phyloP scores from a whole-genome alignment of 1,140 invertebrate genomes.

The Arctopsyche grandis region DNA sequence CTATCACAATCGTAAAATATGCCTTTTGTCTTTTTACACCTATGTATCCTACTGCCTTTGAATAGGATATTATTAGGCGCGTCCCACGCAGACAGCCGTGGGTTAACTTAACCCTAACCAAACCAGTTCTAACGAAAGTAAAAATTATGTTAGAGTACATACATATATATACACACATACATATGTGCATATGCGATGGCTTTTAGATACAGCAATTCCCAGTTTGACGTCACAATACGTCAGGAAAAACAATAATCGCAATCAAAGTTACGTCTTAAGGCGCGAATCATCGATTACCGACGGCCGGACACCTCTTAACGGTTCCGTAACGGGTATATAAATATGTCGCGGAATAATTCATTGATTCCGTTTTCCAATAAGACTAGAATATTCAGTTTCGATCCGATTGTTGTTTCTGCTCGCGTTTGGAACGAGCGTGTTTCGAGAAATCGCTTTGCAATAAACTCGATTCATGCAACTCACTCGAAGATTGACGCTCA shows the following conservation, averaged over 20 bases:
- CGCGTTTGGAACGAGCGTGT: neutral
- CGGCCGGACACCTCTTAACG: constrained; percentile 21
- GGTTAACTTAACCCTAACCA: constrained; percentile 29
- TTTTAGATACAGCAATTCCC: neutral
- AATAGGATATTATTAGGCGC: constrained; percentile 43
- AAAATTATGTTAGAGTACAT: constrained; percentile 45
- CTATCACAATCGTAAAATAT: constrained; percentile 33
- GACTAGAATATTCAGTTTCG: neutral
- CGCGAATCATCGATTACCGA: constrained; percentile 38
- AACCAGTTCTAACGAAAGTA: constrained; percentile 53
- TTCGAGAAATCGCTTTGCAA: no score
- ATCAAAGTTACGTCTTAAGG: neutral
- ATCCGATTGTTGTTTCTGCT: neutral
- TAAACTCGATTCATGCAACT: no score
- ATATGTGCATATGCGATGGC: no score
- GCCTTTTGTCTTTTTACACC: constrained; percentile 40
- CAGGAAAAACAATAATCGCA: constrained; percentile 19
- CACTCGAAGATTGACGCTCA: no score
- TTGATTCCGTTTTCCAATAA: neutral
- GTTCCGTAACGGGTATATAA: neutral
- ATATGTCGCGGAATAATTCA: neutral
- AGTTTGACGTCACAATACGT: constrained; percentile 12
- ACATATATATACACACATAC: no score
- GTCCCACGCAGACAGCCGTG: constrained; percentile 40
- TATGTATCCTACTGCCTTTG: constrained; percentile 30